Percentiles rank a stretch among this genome's conserved stretches.
Conservation (phyloP, 2,113 vertebrate species). For the Pelmatolapia mariae region DNA sequence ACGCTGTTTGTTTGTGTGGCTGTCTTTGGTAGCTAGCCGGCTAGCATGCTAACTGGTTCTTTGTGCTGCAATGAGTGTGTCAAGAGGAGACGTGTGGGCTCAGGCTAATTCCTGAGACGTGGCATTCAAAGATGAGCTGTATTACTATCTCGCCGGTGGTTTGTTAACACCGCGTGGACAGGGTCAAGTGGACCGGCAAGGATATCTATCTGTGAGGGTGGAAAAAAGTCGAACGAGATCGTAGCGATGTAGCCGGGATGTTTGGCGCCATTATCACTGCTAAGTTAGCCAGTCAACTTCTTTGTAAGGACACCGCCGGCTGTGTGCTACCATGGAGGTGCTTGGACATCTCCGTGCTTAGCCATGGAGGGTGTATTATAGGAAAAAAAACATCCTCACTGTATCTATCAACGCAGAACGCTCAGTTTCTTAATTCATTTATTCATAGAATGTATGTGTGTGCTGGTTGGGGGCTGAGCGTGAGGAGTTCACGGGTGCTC, state of each 20-base stretch:
- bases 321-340: background rate
- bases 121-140: background rate
- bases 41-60: conserved; percentile 43
- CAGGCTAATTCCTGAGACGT: background rate
- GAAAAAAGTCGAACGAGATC: background rate
- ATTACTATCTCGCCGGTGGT: background rate
- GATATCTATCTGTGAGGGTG: background rate
- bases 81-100: background rate
- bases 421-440: background rate
- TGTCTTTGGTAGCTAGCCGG: background rate
- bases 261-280: conserved; percentile 52
- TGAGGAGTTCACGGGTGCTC: background rate
- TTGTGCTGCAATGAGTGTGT: conserved; percentile 22
- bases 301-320: background rate
- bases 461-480: background rate
- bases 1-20: conserved; percentile 24
- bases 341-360: background rate
- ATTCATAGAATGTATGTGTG: background rate
- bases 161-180: fast-evolving
- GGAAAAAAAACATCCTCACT: background rate
- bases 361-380: fast-evolving
- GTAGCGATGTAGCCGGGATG: background rate
- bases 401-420: background rate
- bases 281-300: background rate
- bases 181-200: fast-evolving